Evolutionary conservation across 2,888 invertebrate species (phyloP).

Genomic region (Drosophila mercatorum): DNA sequence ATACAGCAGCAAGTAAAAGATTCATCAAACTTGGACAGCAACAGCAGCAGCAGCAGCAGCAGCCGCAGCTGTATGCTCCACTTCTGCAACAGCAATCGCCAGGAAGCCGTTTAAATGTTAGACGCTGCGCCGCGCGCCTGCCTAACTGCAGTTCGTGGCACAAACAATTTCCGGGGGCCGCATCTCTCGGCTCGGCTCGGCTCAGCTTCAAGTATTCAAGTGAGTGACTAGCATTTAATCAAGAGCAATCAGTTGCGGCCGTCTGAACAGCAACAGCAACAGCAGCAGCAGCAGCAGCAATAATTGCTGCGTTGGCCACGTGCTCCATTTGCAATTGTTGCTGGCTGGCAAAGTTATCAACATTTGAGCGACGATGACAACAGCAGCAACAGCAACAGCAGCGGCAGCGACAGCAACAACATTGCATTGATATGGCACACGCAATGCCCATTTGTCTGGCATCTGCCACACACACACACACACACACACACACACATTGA

Average conservation of each 20-base stretch:
- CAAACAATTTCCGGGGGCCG: conserved; percentile 71
- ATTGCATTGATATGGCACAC: conserved; percentile 68
- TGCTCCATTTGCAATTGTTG: conserved; percentile 65
- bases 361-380: conserved; percentile 67
- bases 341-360: conserved; percentile 57
- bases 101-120: conserved; percentile 70
- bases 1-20: conserved; percentile 23
- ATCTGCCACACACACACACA: conserved; percentile 63
- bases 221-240: conserved; percentile 76
- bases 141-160: conserved; percentile 70
- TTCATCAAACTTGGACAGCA: conserved; percentile 46
- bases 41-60: conserved; percentile 29
- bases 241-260: conserved; percentile 71
- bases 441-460: conserved; percentile 74
- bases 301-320: conserved; percentile 67
- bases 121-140: conserved; percentile 37
- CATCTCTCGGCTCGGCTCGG: conserved; percentile 26
- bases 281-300: conserved; percentile 49
- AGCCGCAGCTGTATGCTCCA: conserved; percentile 44
- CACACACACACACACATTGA: conserved; percentile 45
- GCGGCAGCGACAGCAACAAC: conserved; percentile 32
- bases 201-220: conserved; percentile 59
- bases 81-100: conserved; percentile 42
- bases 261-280: conserved; percentile 39
- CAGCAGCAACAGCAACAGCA: conserved; percentile 27